Evolutionary conservation across 1,140 invertebrate genomes (phyloP).

Genomic region (Drosophila sucinea): DNA sequence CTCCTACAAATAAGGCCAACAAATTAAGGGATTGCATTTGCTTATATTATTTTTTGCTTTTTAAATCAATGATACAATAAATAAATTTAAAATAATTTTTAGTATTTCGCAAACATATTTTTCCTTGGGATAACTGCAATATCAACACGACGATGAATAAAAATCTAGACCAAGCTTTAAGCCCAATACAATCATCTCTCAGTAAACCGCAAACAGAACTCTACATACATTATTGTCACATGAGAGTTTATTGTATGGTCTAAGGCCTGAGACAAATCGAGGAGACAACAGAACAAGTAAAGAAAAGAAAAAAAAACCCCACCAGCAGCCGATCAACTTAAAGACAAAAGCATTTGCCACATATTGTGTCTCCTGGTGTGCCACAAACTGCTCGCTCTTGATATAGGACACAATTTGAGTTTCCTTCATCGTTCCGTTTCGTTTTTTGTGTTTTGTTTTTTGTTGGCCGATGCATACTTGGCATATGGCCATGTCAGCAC

Average conservation of each 20-base stretch:
- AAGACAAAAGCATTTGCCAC: slow-evolving; percentile 62
- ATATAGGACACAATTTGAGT: slow-evolving; percentile 46
- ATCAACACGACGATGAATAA: background rate
- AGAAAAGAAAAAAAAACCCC: slow-evolving; percentile 23
- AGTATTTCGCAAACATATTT: background rate
- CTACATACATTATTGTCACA: slow-evolving; percentile 1
- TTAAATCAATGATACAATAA: too few relatives aligned
- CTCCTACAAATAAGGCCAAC: too few relatives aligned
- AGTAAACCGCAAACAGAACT: slow-evolving; percentile 37
- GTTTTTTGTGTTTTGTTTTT: background rate
- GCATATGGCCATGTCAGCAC: slow-evolving; percentile 54
- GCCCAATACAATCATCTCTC: slow-evolving; percentile 19
- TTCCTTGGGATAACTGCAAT: background rate
- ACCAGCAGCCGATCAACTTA: slow-evolving; percentile 51
- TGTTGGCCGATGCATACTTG: slow-evolving; percentile 31
- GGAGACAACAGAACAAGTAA: slow-evolving; percentile 29
- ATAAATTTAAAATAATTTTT: too few relatives aligned
- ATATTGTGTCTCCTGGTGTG: slow-evolving; percentile 54
- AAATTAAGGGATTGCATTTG: too few relatives aligned
- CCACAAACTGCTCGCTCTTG: slow-evolving; percentile 51
- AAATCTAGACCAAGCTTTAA: slow-evolving; percentile 28
- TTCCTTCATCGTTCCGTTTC: slow-evolving; percentile 1
- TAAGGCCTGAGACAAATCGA: slow-evolving; percentile 34
- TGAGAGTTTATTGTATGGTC: slow-evolving; percentile 13
- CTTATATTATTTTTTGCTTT: too few relatives aligned